Evolutionary conservation across 2,888 invertebrate species (phyloP).

Genomic region (Eristalis arbustorum): DNA sequence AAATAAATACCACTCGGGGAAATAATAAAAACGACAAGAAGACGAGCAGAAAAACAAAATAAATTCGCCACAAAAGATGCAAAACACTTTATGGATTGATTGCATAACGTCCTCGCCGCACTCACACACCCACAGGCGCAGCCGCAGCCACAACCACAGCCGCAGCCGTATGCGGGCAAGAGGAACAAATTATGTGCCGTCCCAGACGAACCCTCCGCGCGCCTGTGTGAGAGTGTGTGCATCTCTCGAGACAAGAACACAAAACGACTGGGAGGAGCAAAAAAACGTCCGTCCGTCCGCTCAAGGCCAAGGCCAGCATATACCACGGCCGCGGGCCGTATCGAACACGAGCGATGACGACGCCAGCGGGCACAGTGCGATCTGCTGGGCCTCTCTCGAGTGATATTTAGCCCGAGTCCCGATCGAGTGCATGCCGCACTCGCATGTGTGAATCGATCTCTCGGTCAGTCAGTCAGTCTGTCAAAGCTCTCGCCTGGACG

Average conservation of each 20-base stretch:
- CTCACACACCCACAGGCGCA: background rate
- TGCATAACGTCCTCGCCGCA: slow-evolving; percentile 57
- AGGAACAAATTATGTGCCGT: slow-evolving; percentile 39
- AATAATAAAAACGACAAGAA: slow-evolving; percentile 1
- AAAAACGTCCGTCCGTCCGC: slow-evolving; percentile 71
- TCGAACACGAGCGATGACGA: slow-evolving; percentile 39
- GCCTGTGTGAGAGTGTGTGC: slow-evolving; percentile 26
- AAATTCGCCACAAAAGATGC: slow-evolving; percentile 28
- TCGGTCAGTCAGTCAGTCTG: slow-evolving; percentile 69
- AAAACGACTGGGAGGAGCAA: slow-evolving; percentile 39
- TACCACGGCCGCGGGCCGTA: slow-evolving; percentile 43
- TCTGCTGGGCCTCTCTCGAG: slow-evolving; percentile 1
- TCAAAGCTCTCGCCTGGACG: slow-evolving; percentile 55
- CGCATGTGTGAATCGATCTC: slow-evolving; percentile 35
- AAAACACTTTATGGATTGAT: slow-evolving; percentile 51
- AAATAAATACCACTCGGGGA: slow-evolving; percentile 1
- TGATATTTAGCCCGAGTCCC: slow-evolving; percentile 19
- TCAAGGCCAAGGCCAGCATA: slow-evolving; percentile 75
- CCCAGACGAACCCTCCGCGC: slow-evolving; percentile 9
- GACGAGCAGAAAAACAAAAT: slow-evolving; percentile 13
- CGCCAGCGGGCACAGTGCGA: slow-evolving; percentile 14
- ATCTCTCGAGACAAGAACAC: slow-evolving; percentile 44
- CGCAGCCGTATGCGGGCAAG: background rate
- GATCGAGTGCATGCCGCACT: slow-evolving; percentile 41
- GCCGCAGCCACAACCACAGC: no score